A percentile compares a stretch with the other conserved stretches of the same genome.
These are phyloP conservation scores for Fregata magnificens DNA, from an alignment of 2,113 vertebrate species.

Conservation along the genomic window DNA sequence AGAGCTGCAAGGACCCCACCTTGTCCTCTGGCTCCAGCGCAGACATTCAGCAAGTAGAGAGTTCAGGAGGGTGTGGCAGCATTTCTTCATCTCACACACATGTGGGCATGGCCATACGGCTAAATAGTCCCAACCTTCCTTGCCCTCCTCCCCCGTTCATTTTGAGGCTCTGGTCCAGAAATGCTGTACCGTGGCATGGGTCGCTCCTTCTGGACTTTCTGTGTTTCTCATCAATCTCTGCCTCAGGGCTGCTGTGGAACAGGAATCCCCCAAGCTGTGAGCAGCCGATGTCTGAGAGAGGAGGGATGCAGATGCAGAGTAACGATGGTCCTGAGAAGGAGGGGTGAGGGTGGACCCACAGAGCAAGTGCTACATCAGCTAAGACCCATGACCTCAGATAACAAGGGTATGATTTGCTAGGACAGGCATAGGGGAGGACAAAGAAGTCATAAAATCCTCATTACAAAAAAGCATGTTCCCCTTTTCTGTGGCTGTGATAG, in stretches of 20 bases:
- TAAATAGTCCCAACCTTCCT: background rate
- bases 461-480: background rate
- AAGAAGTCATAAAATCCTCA: background rate
- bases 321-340: background rate
- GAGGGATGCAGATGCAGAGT: background rate
- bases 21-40: background rate
- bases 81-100: background rate
- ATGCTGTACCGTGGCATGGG: background rate
- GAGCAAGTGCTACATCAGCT: background rate
- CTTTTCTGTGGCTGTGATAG: background rate
- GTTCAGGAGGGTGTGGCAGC: background rate
- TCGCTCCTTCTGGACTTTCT: background rate
- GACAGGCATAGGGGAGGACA: background rate
- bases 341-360: background rate
- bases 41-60: background rate
- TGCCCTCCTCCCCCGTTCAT: background rate
- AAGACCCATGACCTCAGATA: background rate
- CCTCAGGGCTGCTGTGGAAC: background rate
- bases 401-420: background rate
- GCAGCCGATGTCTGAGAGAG: background rate
- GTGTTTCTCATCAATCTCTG: background rate
- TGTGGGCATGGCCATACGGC: rapidly evolving
- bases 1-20: background rate
- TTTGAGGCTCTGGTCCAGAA: background rate
- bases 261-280: background rate